Evolutionary conservation across 2,888 invertebrate genomes (phyloP).

Genomic region (Mythimna pallens): DNA sequence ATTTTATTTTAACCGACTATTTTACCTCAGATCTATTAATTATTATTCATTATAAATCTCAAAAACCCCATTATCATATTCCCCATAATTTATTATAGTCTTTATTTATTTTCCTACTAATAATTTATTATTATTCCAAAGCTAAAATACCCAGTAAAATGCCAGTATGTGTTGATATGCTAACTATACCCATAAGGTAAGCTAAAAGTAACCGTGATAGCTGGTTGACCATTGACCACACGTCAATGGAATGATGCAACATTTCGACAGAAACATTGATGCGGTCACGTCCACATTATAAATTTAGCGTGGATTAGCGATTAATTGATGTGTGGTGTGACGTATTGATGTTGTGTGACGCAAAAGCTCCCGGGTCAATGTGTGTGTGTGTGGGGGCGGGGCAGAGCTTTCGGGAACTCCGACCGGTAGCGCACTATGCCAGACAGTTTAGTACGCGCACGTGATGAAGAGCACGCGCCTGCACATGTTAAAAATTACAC

Average conservation of each 20-base stretch:
- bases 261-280: constrained; percentile 43
- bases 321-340: constrained; percentile 62
- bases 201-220: constrained; percentile 2
- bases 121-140: not conserved
- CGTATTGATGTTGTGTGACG: constrained; percentile 65
- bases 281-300: constrained; percentile 64
- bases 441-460: constrained; percentile 72
- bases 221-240: not conserved
- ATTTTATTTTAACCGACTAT: constrained; percentile 10
- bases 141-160: not conserved
- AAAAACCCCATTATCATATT: too few species aligned
- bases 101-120: too few species aligned
- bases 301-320: constrained; percentile 57
- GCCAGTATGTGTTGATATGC: constrained; percentile 11
- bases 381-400: constrained; percentile 68
- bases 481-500: constrained; percentile 43
- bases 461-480: constrained; percentile 80
- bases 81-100: too few species aligned
- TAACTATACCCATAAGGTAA: not conserved
- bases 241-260: constrained; percentile 36
- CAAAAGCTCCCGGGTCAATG: constrained; percentile 68
- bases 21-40: not conserved
- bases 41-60: too few species aligned
- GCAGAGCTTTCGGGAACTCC: constrained; percentile 76
- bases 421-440: constrained; percentile 32